These are phyloP conservation scores for Chironex yamaguchii DNA, from an alignment of 30 jellyfish, hydroid and myxozoan genomes.

Conservation along the genomic window DNA sequence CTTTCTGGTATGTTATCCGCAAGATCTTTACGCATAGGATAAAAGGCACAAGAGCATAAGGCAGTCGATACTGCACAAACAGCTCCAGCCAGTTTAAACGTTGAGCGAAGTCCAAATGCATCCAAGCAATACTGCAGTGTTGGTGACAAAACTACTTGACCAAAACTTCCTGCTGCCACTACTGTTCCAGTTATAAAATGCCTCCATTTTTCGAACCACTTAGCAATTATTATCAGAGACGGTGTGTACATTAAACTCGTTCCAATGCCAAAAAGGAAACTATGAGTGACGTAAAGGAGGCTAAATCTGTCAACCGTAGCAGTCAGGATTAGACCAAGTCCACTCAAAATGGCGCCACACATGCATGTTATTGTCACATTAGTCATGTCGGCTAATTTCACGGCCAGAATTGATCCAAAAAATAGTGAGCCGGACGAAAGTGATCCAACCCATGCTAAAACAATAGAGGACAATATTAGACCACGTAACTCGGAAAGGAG, in stretches of 20 bases:
- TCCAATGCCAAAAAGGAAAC: conserved; percentile 94
- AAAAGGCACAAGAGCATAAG: conserved; percentile 73
- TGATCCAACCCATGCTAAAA: conserved; percentile 98
- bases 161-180: conserved; percentile 87
- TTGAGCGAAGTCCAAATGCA: conserved; percentile 65
- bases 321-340: conserved; percentile 82
- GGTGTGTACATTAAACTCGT: conserved; percentile 95
- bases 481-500: too few species aligned
- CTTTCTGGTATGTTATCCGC: neutral
- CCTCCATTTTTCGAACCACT: conserved; percentile 76
- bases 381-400: conserved; percentile 79
- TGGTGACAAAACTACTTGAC: conserved; percentile 90
- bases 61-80: conserved; percentile 53
- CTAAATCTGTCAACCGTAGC: conserved; percentile 67
- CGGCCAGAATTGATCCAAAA: conserved; percentile 79
- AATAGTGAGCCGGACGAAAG: conserved; percentile 86
- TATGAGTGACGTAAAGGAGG: conserved; percentile 78
- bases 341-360: conserved; percentile 80
- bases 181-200: conserved; percentile 89
- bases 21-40: conserved; percentile 34
- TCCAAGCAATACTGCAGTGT: conserved; percentile 58
- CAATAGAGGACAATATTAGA: conserved; percentile 13
- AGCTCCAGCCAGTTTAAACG: conserved; percentile 79
- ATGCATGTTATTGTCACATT: conserved; percentile 83
- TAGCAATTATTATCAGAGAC: conserved; percentile 82